A percentile compares a stretch with the other conserved stretches of the same genome.
Evolutionary conservation across 2,113 vertebrate species (phyloP).

Genomic region (Vulpes lagopus): DNA sequence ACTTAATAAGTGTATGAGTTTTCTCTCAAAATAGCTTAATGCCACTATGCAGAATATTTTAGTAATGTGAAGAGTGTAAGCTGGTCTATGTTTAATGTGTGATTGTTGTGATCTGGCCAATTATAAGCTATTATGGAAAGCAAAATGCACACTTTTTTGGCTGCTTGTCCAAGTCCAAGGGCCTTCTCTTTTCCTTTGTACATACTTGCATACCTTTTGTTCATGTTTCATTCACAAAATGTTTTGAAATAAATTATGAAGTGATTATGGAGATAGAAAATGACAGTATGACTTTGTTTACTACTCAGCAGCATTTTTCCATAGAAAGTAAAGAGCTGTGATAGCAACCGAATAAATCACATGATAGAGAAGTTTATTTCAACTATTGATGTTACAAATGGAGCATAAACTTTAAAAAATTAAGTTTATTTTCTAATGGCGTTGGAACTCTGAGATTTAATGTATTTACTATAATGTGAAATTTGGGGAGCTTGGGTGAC

Average conservation of each 20-base stretch:
- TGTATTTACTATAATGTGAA: neutral
- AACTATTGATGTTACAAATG: neutral
- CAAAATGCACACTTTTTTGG: constrained; percentile 30
- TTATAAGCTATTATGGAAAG: constrained; percentile 40
- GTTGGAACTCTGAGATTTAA: constrained; percentile 66
- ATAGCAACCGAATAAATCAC: neutral
- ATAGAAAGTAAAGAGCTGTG: neutral
- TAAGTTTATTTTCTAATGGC: constrained; percentile 35
- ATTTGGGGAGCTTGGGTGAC: neutral
- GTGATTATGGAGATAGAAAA: constrained; percentile 79
- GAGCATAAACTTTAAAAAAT: neutral
- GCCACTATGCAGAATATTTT: constrained; percentile 53
- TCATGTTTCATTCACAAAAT: constrained; percentile 74
- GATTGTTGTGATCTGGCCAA: constrained; percentile 52
- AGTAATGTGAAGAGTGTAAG: constrained; percentile 60
- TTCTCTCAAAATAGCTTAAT: constrained; percentile 66
- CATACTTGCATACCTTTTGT: constrained; percentile 56
- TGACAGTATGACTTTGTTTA: constrained; percentile 81
- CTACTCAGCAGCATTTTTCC: constrained; percentile 29
- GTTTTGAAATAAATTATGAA: constrained; percentile 82
- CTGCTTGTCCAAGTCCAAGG: neutral
- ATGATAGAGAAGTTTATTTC: constrained; percentile 22
- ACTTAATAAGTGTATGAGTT: constrained; percentile 43
- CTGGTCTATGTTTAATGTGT: neutral
- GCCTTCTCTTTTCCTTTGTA: constrained; percentile 42